Evolutionary conservation across 1,140 invertebrate species (phyloP).

Genomic region (Drosophila baimaii): DNA sequence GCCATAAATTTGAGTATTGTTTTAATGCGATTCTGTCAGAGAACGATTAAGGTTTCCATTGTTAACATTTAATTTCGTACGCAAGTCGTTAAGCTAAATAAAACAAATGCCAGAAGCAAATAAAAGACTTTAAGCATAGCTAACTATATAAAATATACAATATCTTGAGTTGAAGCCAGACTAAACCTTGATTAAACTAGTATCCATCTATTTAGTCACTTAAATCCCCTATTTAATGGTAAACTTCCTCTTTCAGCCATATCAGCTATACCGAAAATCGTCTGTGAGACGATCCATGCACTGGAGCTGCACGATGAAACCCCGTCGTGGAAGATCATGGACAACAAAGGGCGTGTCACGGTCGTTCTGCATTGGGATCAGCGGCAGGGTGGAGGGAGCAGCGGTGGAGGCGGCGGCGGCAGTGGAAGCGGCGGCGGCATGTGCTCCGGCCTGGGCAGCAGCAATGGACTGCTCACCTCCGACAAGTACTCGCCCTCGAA

Average conservation of each 20-base stretch:
- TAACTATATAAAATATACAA: too few species aligned
- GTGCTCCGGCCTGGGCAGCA: slow-evolving; percentile 88
- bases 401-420: slow-evolving; percentile 85
- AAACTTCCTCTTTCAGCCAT: slow-evolving; percentile 88
- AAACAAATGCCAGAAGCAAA: neutral
- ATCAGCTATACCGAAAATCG: slow-evolving; percentile 97
- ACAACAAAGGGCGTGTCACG: slow-evolving; percentile 96
- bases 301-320: slow-evolving; percentile 97
- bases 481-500: slow-evolving; percentile 88
- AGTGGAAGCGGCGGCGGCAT: slow-evolving; percentile 85
- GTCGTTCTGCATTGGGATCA: slow-evolving; percentile 97
- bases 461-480: slow-evolving; percentile 89
- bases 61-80: slow-evolving; percentile 16
- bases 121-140: neutral
- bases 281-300: slow-evolving; percentile 97
- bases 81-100: slow-evolving; percentile 8
- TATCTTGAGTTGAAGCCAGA: too few species aligned
- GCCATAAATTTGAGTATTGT: slow-evolving; percentile 17
- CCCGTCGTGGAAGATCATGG: slow-evolving; percentile 98
- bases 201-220: too few species aligned
- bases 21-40: slow-evolving; percentile 20
- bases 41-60: slow-evolving; percentile 17
- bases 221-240: neutral
- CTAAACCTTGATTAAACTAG: too few species aligned
- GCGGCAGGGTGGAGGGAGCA: slow-evolving; percentile 87